Evolutionary conservation across 1,140 invertebrate genomes (phyloP).

Genomic region (Drosophila tristis): DNA sequence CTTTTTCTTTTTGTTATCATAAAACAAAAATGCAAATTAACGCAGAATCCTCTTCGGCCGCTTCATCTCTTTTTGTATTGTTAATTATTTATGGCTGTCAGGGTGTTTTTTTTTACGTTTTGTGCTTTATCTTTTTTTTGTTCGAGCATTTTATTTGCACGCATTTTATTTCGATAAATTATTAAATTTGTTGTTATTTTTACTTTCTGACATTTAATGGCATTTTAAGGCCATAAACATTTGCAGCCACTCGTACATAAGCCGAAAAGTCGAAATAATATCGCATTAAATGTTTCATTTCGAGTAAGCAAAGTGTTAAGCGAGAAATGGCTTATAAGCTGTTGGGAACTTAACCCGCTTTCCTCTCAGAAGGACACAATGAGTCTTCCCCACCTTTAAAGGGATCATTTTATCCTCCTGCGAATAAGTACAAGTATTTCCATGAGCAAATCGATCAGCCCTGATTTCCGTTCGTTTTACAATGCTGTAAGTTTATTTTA

Average conservation of each 20-base stretch:
- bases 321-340: no score
- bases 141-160: slow-evolving; percentile 46
- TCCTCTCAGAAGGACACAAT: no score
- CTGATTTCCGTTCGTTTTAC: slow-evolving; percentile 7
- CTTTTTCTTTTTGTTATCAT: slow-evolving; percentile 59
- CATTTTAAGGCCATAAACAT: slow-evolving; percentile 43
- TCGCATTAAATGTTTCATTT: no score
- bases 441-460: no score
- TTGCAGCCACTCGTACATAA: slow-evolving; percentile 2
- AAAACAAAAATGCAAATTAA: slow-evolving; percentile 81
- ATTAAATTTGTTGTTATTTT: slow-evolving; percentile 54
- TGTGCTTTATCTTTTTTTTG: slow-evolving; percentile 39
- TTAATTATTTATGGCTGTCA: slow-evolving; percentile 78
- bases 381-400: no score
- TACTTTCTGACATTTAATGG: slow-evolving; percentile 33
- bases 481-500: slow-evolving; percentile 6
- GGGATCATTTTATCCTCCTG: no score
- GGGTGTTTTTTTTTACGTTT: slow-evolving; percentile 36
- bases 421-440: no score
- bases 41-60: slow-evolving; percentile 55
- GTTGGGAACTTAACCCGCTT: no score
- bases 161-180: slow-evolving; percentile 75
- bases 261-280: no score
- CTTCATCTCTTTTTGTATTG: slow-evolving; percentile 65
- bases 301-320: no score